Conservation (phyloP, 2,888 invertebrate genomes). For the Diaprepes abbreviatus region DNA sequence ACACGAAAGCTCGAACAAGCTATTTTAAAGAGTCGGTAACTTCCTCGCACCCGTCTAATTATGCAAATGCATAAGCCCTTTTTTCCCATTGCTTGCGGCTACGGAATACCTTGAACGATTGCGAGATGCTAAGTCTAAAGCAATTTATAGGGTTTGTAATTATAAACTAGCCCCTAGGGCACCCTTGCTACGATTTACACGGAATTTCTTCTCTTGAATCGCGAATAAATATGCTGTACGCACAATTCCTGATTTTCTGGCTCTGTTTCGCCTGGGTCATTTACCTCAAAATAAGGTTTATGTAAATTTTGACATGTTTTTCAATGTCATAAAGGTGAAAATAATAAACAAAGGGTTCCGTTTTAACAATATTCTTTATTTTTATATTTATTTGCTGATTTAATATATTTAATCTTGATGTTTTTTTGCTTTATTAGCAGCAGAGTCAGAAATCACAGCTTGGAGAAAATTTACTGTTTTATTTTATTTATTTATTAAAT, state of each 20-base stretch:
- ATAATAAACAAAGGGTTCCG: too few species aligned
- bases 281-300: not conserved
- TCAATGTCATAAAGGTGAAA: too few species aligned
- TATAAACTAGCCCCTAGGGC: slow-evolving; percentile 37
- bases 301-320: slow-evolving; percentile 3
- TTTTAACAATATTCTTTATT: too few species aligned
- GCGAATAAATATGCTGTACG: slow-evolving; percentile 33
- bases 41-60: slow-evolving; percentile 65
- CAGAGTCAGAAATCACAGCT: too few species aligned
- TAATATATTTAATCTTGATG: too few species aligned
- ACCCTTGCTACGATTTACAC: slow-evolving; percentile 25
- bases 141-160: slow-evolving; percentile 40
- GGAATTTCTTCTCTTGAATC: slow-evolving; percentile 19
- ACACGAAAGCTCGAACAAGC: slow-evolving; percentile 62
- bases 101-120: slow-evolving; percentile 36
- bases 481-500: not conserved
- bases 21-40: slow-evolving; percentile 61
- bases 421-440: too few species aligned
- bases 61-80: slow-evolving; percentile 59
- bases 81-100: slow-evolving; percentile 28
- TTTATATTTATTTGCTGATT: too few species aligned
- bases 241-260: slow-evolving; percentile 19
- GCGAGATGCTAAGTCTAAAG: slow-evolving; percentile 35
- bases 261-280: not conserved
- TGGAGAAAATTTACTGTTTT: too few species aligned